Evolutionary conservation across 2,113 vertebrate genomes (phyloP), one percentile per base, ranked within the genome.

Genomic region (Dolichallabes microphthalmus): DNA sequence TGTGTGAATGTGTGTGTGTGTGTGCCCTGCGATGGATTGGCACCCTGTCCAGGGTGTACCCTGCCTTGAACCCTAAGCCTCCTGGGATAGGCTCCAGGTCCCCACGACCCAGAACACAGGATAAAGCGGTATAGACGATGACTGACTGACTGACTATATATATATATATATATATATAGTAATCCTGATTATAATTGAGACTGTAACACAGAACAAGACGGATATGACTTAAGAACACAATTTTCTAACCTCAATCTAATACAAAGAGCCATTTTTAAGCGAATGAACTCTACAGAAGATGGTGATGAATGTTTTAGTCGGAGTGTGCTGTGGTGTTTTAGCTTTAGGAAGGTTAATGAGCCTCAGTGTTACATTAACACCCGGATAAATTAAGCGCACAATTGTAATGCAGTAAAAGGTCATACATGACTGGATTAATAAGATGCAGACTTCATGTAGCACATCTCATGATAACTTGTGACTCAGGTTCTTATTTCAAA

Each of bases 321-420:
- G 71, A 14, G 39, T 52, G 20, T 7, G 13, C 39, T 50, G 71
- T 2, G 12, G 14, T 0, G 39, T 74, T n/a, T 73, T n/a, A 25
- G 39, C 71, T 53, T 45, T 50, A 15, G 73, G 69, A 75, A 53
- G 73, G 73, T 75, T 75, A 75, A 75, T 75, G 50, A 75, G 13
- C 22, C 73, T 7, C 25, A 53, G 73, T 2, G 6, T 75, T 75
- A 53, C 50, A 75, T 75, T 75, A 75, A 75, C 25, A 75, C 45
- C 5, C 73, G 27, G 73, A 52, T 14, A 50, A 73, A 73, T 75
- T 25, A 50, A 75, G 45, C 2, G 22, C 45, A 52, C 73, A 52
- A 17, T 27, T 10, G 35, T 8, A 45, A 75, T 5, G 7, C 10
- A 27, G 52, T 75, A n/a, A 75, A 75, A 75, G 52, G 45, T 53